A percentile compares a stretch with the other conserved stretches of the same genome.
Conservation (phyloP, 1,140 invertebrate genomes). For the Drosophila oshimai region DNA sequence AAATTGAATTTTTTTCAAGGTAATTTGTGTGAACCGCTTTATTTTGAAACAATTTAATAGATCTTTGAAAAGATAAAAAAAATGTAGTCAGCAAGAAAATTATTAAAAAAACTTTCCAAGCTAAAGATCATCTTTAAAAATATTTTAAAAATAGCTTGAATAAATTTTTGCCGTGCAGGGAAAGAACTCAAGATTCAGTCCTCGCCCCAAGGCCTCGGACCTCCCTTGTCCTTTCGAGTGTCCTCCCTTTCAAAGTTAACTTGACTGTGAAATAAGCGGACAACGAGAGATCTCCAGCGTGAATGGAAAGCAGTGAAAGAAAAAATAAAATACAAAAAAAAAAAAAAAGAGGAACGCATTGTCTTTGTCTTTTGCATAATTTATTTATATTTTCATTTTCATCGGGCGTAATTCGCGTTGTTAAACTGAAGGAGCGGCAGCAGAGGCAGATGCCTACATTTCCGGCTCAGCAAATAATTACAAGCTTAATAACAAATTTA, state of each 20-base stretch:
- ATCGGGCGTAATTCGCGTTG: conserved; percentile 34
- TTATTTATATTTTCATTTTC: conserved; percentile 72
- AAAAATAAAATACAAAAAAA: conserved; percentile 30
- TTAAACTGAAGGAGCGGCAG: conserved; percentile 28
- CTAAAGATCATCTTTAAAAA: no score
- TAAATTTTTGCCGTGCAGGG: conserved; percentile 3
- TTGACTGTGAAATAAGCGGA: conserved; percentile 76
- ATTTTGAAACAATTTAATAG: no score
- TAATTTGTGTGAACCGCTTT: no score
- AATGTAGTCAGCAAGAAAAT: no score
- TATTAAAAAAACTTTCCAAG: no score
- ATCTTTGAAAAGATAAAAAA: no score
- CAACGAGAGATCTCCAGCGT: conserved; percentile 29
- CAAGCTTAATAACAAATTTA: conserved; percentile 79
- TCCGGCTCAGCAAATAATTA: conserved; percentile 70
- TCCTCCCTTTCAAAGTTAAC: conserved; percentile 63
- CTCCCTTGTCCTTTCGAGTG: conserved; percentile 32
- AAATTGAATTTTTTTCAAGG: no score
- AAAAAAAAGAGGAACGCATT: conserved; percentile 37
- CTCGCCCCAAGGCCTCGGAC: conserved; percentile 7
- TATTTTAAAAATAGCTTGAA: no score
- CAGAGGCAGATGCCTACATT: conserved; percentile 61
- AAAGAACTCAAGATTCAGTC: conserved; percentile 16
- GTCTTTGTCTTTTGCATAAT: conserved; percentile 77
- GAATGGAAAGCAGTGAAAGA: conserved; percentile 33